phyloP scores from a whole-genome alignment of 2,113 vertebrate species.

The Callochromis pleurospilus region DNA sequence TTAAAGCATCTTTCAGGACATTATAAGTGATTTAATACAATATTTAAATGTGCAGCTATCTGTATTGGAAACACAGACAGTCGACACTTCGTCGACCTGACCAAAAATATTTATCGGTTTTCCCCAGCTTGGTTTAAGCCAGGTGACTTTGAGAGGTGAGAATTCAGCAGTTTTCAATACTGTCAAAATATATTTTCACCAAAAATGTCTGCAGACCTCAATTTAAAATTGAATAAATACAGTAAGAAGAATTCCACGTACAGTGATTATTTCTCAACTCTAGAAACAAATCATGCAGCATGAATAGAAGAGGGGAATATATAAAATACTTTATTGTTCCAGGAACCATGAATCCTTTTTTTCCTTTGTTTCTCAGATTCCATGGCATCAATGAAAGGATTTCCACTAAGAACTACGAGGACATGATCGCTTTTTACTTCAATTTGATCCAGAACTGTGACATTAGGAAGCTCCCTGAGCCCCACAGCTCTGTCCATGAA shows the following conservation, averaged over 20 bases:
- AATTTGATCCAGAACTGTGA: conserved; percentile 89
- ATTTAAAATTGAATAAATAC: not conserved
- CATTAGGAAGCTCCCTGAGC: conserved; percentile 50
- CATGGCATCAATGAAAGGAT: conserved; percentile 93
- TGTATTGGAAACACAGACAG: conserved; percentile 90
- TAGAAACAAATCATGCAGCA: not conserved
- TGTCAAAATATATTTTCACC: not conserved
- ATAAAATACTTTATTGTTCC: rapidly evolving
- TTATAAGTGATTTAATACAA: not conserved
- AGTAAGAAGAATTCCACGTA: not conserved
- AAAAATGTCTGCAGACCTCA: not conserved
- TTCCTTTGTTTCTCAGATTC: conserved; percentile 60
- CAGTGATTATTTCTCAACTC: not conserved
- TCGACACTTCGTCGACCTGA: conserved; percentile 81
- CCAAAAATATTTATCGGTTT: conserved; percentile 81
- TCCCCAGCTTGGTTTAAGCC: conserved; percentile 71
- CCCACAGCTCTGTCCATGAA: conserved; percentile 75
- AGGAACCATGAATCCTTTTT: not conserved
- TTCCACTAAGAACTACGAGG: conserved; percentile 80
- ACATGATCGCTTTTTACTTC: conserved; percentile 80
- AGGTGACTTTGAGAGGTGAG: conserved; percentile 76
- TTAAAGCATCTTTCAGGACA: rapidly evolving
- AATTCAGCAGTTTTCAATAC: not conserved
- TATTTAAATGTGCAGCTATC: conserved; percentile 65
- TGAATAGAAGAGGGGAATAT: not conserved